phyloP scores from a whole-genome alignment of 92 coral and sea anemone genomes.

The Zoanthus solanderi region DNA sequence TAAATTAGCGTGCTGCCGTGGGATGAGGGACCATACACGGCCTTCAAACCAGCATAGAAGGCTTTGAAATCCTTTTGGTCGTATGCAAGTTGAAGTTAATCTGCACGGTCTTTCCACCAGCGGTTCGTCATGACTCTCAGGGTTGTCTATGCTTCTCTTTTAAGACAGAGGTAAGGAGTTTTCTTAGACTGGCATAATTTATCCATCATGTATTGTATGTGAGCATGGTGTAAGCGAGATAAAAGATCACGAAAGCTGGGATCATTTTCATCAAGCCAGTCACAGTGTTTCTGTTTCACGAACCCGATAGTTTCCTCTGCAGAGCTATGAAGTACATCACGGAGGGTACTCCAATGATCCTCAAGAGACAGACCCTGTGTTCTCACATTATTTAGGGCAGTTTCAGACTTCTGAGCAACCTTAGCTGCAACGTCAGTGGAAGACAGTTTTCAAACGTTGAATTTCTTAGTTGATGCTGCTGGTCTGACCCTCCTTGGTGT shows the following conservation, averaged over 20 bases:
- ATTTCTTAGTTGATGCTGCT: not conserved
- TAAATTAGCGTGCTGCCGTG: not conserved
- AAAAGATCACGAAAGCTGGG: not conserved
- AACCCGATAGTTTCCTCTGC: not conserved
- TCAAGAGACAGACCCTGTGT: not conserved
- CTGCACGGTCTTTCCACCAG: not conserved
- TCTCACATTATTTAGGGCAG: not conserved
- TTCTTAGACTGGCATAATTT: not conserved
- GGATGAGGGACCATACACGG: not conserved
- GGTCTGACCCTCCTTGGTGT: not conserved
- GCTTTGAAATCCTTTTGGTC: not conserved
- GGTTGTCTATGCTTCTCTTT: not conserved
- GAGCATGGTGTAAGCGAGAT: not conserved
- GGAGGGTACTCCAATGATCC: not conserved
- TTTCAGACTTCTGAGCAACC: not conserved
- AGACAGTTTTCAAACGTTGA: not conserved
- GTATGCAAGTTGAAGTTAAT: not conserved
- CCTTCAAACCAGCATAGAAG: not conserved
- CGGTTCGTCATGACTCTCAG: not conserved
- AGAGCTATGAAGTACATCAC: not conserved
- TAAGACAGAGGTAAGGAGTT: not conserved
- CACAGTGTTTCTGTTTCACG: not conserved
- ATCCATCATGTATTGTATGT: not conserved
- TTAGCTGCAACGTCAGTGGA: not conserved
- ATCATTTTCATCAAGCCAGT: not conserved